Percentiles rank a stretch among this genome's conserved stretches.
Evolutionary conservation across 2,113 vertebrate species (phyloP).

Genomic region (Vidua chalybeata): DNA sequence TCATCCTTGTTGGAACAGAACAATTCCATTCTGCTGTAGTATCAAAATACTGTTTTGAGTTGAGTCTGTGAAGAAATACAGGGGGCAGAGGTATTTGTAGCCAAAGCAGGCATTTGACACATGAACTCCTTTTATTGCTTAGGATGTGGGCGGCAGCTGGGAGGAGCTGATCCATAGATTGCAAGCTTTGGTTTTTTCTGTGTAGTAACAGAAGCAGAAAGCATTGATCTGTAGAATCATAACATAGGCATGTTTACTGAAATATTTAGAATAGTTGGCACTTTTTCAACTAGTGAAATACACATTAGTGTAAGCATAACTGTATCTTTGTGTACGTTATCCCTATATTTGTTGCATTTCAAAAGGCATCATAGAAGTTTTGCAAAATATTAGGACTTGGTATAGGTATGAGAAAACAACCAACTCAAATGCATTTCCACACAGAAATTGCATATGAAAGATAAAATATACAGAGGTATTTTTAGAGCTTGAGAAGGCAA

Average conservation of each 20-base stretch:
- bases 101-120: background rate
- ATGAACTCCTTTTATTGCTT: background rate
- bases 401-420: background rate
- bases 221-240: background rate
- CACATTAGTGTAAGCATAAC: background rate
- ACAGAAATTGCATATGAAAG: background rate
- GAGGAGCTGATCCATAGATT: background rate
- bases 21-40: background rate
- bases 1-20: background rate
- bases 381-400: background rate
- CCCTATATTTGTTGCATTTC: accelerated
- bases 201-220: background rate
- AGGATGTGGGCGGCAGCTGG: background rate
- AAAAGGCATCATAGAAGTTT: background rate
- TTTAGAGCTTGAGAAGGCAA: background rate
- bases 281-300: background rate
- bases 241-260: background rate
- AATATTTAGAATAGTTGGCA: background rate
- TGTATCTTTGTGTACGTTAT: background rate
- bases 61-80: background rate
- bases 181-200: background rate
- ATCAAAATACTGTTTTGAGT: background rate
- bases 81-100: background rate
- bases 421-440: background rate
- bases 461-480: background rate